A percentile compares a stretch with the other conserved stretches of the same genome.
Conservation (phyloP, 1,140 invertebrate species). For the Anastrepha obliqua region DNA sequence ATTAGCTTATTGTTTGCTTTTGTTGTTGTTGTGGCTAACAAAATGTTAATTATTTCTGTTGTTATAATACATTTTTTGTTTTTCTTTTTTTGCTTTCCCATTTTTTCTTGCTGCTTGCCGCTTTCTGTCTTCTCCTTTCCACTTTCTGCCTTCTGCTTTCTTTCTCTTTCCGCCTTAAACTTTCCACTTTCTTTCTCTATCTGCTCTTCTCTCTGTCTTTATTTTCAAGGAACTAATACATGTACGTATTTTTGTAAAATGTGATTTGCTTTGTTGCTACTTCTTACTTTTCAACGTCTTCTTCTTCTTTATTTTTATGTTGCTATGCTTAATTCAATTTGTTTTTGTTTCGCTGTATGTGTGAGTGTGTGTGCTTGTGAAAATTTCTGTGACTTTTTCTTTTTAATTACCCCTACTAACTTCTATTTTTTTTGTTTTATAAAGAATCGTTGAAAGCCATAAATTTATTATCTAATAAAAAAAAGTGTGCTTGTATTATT, state of each 20-base stretch:
- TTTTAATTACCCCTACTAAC: neutral
- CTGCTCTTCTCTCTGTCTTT: neutral
- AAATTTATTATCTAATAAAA: constrained; percentile 30
- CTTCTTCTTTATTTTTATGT: neutral
- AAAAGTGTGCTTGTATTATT: constrained; percentile 19
- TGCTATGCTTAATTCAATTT: constrained; percentile 25
- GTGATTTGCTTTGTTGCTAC: neutral
- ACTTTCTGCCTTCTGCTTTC: too few relatives aligned
- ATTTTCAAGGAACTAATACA: constrained; percentile 21
- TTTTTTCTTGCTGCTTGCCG: neutral
- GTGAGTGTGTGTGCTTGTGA: neutral
- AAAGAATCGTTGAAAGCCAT: constrained; percentile 29
- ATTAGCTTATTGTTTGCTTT: neutral
- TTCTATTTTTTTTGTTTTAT: constrained; percentile 4
- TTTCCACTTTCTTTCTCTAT: neutral
- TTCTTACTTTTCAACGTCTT: neutral
- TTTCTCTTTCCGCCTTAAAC: too few relatives aligned
- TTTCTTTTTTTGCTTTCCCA: neutral
- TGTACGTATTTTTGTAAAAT: neutral
- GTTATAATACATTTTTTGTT: neutral
- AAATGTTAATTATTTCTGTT: neutral
- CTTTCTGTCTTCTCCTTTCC: too few relatives aligned
- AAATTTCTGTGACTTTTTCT: neutral
- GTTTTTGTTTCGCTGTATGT: neutral
- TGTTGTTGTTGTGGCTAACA: neutral